phyloP scores from a whole-genome alignment of 2,797 vertebrate species.

The Cirrhinus mrigala region DNA sequence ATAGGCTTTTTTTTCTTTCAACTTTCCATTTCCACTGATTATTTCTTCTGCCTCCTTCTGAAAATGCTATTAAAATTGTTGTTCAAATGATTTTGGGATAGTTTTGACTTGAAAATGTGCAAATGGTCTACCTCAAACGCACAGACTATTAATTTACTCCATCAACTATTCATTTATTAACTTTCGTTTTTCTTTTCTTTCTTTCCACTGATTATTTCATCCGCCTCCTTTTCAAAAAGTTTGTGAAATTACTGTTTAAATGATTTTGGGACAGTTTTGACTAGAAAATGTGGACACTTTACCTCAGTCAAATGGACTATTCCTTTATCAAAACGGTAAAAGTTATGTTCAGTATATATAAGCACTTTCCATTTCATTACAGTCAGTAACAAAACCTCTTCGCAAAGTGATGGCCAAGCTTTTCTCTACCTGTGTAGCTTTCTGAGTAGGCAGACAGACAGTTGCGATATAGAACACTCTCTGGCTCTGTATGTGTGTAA shows the following conservation, averaged over 20 bases:
- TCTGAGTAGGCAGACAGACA: neutral
- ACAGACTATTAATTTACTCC: neutral
- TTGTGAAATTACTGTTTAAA: neutral
- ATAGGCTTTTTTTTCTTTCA: neutral
- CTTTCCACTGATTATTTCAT: neutral
- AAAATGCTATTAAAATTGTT: neutral
- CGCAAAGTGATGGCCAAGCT: neutral
- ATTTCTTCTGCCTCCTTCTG: neutral
- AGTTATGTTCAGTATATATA: neutral
- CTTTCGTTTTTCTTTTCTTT: neutral
- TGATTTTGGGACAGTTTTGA: neutral
- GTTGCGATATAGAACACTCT: neutral
- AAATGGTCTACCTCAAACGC: neutral
- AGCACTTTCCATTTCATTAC: neutral
- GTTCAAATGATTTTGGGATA: neutral
- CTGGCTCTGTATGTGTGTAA: constrained; percentile 34
- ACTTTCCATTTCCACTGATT: neutral
- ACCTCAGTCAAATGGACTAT: neutral
- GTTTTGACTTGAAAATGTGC: neutral
- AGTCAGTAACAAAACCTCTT: neutral
- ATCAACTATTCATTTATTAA: neutral
- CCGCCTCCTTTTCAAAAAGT: neutral
- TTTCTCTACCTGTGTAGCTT: neutral
- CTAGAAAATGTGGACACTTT: neutral
- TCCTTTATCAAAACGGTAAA: neutral